These are phyloP conservation scores for Carabus problematicus DNA, from an alignment of 2,888 invertebrate genomes.

Conservation along the genomic window DNA sequence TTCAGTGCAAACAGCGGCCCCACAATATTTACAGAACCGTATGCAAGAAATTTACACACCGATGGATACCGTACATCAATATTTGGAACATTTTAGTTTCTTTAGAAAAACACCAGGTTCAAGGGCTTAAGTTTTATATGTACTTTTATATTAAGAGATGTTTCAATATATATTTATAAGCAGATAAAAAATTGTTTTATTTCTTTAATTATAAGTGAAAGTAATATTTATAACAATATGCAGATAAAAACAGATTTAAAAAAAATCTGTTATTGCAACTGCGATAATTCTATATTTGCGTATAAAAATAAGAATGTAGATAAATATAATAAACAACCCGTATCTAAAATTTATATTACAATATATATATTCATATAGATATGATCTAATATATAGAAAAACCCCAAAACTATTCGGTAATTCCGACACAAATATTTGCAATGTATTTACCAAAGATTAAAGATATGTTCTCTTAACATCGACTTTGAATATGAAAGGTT, in stretches of 20 bases:
- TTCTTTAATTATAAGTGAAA: neutral
- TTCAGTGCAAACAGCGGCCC: conserved; percentile 74
- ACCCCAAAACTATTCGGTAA: no score
- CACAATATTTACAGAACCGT: conserved; percentile 74
- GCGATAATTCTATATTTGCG: no score
- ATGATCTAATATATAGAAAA: no score
- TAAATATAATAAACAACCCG: no score
- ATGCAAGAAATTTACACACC: conserved; percentile 89
- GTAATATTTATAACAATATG: conserved; percentile 6
- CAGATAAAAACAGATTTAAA: neutral
- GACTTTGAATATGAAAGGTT: no score
- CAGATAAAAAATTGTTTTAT: neutral
- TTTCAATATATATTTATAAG: neutral
- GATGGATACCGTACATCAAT: conserved; percentile 92
- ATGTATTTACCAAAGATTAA: no score
- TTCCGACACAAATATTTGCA: no score
- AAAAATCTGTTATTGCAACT: no score
- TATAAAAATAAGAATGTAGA: no score
- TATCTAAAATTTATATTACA: no score
- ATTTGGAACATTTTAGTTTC: conserved; percentile 90
- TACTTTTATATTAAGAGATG: conserved; percentile 11
- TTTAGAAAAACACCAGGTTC: conserved; percentile 80
- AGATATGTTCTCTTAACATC: no score
- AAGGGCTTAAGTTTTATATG: conserved; percentile 45
- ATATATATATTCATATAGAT: no score